phyloP scores from a whole-genome alignment of 2,888 invertebrate genomes.

The Aphidoletes aphidimyza region DNA sequence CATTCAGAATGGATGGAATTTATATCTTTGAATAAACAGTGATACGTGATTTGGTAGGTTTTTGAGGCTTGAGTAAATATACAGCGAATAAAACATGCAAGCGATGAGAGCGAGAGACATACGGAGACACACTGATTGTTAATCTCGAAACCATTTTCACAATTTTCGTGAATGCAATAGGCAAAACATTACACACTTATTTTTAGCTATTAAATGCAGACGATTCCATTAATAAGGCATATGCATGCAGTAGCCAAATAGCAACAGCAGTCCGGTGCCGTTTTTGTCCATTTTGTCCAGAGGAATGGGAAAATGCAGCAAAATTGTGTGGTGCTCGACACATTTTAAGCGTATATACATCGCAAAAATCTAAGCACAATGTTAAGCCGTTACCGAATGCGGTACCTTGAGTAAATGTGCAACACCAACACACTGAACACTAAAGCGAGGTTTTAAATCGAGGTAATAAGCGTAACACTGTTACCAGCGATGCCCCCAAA shows the following conservation, averaged over 20 bases:
- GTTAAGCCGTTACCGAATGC: not conserved
- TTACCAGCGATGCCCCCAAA: not conserved
- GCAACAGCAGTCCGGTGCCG: not conserved
- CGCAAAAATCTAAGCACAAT: conserved; percentile 13
- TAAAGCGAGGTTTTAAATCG: not conserved
- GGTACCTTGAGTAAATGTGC: not conserved
- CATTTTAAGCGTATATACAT: not conserved
- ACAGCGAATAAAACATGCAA: not conserved
- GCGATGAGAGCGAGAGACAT: not conserved
- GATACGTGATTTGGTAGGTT: conserved; percentile 38
- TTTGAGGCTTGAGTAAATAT: conserved; percentile 20
- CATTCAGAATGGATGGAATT: not conserved
- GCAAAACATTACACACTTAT: conserved; percentile 23
- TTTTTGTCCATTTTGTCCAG: too few species aligned
- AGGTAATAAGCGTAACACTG: not conserved
- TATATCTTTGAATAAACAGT: conserved; percentile 13
- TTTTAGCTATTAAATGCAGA: conserved; percentile 43
- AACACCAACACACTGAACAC: too few species aligned
- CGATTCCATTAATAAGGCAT: conserved; percentile 47
- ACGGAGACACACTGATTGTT: conserved; percentile 28
- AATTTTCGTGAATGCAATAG: not conserved
- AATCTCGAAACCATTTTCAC: conserved; percentile 3
- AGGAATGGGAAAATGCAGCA: not conserved
- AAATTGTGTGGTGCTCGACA: conserved; percentile 4
- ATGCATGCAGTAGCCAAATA: not conserved